Percentiles rank a stretch among this genome's conserved stretches.
phyloP scores from a whole-genome alignment of 2,797 vertebrate species.

The Syngnathus acus region DNA sequence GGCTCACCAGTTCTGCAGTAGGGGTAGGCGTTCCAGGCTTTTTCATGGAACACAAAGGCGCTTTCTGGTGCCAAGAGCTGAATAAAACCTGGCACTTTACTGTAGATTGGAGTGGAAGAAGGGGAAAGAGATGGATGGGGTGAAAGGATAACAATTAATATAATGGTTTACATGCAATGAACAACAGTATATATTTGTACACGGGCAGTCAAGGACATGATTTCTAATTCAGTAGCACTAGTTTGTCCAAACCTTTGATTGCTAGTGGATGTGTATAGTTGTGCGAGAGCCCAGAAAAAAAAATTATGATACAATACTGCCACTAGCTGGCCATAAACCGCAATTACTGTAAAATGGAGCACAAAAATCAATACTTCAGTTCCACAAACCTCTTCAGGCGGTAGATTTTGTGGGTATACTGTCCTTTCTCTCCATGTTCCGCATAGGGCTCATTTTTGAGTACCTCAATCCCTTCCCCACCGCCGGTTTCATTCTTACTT shows the following conservation, averaged over 20 bases:
- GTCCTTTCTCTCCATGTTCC: constrained; percentile 84
- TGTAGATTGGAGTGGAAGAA: constrained; percentile 37
- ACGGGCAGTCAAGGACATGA: neutral
- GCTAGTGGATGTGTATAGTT: neutral
- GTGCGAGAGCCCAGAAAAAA: constrained; percentile 7
- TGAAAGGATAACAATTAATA: neutral
- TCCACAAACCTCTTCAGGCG: constrained; percentile 65
- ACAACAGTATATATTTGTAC: neutral
- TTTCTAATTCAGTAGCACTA: neutral
- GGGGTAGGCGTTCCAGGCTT: constrained; percentile 94
- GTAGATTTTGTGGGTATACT: constrained; percentile 93
- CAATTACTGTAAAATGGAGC: constrained; percentile 28
- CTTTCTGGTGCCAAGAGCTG: constrained; percentile 83
- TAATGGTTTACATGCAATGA: neutral
- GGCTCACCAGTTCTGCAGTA: constrained; percentile 92
- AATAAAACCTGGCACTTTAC: constrained; percentile 87
- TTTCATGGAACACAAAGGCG: constrained; percentile 87
- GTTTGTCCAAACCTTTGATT: neutral
- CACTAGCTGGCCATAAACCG: constrained; percentile 37
- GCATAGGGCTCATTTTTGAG: constrained; percentile 91
- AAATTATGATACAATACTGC: constrained; percentile 39
- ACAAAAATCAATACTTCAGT: neutral
- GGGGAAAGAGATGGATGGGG: neutral
- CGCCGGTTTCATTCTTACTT: constrained; percentile 95
- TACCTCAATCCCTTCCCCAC: constrained; percentile 91